Conservation (phyloP, 2,113 vertebrate species). For the Morone saxatilis region DNA sequence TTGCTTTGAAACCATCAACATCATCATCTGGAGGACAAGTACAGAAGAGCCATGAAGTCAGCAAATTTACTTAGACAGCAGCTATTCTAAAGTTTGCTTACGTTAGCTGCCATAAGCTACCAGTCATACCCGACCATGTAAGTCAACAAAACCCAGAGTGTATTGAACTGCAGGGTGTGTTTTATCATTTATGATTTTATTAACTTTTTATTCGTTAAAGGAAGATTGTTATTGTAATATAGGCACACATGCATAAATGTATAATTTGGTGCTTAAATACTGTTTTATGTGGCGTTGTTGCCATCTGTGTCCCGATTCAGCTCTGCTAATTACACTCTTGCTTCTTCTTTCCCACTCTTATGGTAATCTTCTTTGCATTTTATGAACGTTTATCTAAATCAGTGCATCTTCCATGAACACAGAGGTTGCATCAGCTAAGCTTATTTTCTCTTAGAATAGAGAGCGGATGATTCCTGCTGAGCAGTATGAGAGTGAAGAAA, state of each 20-base stretch:
- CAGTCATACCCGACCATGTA: not conserved
- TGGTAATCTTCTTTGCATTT: not conserved
- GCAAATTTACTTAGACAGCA: not conserved
- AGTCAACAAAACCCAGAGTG: not conserved
- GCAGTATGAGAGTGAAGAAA: not conserved
- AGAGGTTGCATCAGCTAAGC: not conserved
- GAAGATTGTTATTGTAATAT: not conserved
- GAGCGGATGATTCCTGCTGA: not conserved
- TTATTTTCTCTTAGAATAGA: not conserved
- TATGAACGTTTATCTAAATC: not conserved
- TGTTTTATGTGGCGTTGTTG: not conserved
- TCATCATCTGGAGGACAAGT: not conserved
- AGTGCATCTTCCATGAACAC: not conserved
- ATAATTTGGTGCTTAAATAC: not conserved
- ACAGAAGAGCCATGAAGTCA: not conserved
- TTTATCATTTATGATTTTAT: not conserved
- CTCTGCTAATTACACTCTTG: not conserved
- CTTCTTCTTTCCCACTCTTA: not conserved
- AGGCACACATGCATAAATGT: not conserved
- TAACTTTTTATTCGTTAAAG: not conserved
- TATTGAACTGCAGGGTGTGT: not conserved
- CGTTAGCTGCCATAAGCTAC: not conserved
- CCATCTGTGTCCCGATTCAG: conserved; percentile 3
- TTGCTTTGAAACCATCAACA: conserved; percentile 1
- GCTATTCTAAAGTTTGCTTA: not conserved